Evolutionary conservation across 2,888 invertebrate species (phyloP).

Genomic region (Linnaemya tessellans): DNA sequence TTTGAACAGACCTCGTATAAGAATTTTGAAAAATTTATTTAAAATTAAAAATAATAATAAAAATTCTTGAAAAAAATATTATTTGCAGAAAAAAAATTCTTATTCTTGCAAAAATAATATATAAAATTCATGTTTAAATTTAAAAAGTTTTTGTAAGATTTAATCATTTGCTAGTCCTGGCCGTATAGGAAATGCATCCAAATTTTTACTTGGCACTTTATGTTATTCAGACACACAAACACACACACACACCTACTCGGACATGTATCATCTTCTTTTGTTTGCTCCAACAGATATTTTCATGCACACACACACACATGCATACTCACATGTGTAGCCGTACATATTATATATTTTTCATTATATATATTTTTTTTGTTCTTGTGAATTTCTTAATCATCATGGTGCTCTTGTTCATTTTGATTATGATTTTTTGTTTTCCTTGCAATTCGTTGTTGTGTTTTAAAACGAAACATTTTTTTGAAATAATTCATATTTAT

Average conservation of each 20-base stretch:
- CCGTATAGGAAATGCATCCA: constrained; percentile 45
- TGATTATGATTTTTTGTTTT: neutral
- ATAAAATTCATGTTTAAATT: neutral
- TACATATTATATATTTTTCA: neutral
- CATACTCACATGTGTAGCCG: neutral
- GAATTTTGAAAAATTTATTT: too few species aligned
- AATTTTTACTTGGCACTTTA: constrained; percentile 35
- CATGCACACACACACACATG: neutral
- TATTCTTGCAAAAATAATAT: neutral
- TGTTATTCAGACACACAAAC: neutral
- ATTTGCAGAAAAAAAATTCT: too few species aligned
- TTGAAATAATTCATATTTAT: constrained; percentile 54
- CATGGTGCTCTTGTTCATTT: constrained; percentile 17
- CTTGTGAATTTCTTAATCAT: constrained; percentile 49
- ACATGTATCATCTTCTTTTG: neutral
- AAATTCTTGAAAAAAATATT: too few species aligned
- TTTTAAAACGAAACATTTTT: constrained; percentile 39
- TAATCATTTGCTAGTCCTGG: constrained; percentile 10
- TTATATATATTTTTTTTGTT: constrained; percentile 29
- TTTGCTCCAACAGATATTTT: constrained; percentile 23
- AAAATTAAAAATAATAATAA: too few species aligned
- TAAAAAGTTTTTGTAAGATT: constrained; percentile 12
- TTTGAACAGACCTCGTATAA: too few species aligned
- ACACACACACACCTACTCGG: too few species aligned
- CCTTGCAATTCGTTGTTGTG: constrained; percentile 5